These are phyloP conservation scores for Scrobipalpa costella DNA, from an alignment of 2,888 invertebrate species.

Conservation along the genomic window DNA sequence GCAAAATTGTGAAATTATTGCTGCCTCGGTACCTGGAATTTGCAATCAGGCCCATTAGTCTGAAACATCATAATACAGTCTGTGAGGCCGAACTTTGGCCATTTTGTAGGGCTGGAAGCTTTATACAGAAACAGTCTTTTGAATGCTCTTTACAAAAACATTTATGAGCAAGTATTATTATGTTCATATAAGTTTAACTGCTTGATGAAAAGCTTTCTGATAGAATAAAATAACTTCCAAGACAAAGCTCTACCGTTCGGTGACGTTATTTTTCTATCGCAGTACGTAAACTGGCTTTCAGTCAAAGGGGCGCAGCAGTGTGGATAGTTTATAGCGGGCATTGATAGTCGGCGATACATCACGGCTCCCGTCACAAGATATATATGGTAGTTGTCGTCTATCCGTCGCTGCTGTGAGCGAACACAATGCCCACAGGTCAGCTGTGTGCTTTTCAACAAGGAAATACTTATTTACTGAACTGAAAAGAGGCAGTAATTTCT, in stretches of 20 bases:
- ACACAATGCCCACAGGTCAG: slow-evolving; percentile 38
- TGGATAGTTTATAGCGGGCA: slow-evolving; percentile 51
- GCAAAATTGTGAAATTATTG: slow-evolving; percentile 20
- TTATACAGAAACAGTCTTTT: too few species aligned
- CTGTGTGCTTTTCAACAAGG: slow-evolving; percentile 21
- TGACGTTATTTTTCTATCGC: neutral
- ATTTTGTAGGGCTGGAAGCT: neutral
- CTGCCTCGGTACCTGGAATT: neutral
- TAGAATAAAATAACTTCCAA: neutral
- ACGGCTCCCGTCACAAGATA: slow-evolving; percentile 58
- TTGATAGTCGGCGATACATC: slow-evolving; percentile 61
- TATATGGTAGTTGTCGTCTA: slow-evolving; percentile 61
- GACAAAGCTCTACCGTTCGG: neutral
- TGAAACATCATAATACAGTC: neutral
- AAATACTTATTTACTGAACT: neutral
- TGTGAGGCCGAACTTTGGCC: neutral
- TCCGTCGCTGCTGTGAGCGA: slow-evolving; percentile 49
- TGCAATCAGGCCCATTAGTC: slow-evolving; percentile 10
- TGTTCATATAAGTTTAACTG: too few species aligned
- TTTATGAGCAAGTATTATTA: too few species aligned
- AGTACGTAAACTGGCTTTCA: slow-evolving; percentile 10
- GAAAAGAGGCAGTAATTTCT: neutral
- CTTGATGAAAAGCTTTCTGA: neutral
- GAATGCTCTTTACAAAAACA: too few species aligned
- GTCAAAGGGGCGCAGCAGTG: slow-evolving; percentile 31